phyloP scores from a whole-genome alignment of 2,888 invertebrate genomes.

The Mythimna loreyi region DNA sequence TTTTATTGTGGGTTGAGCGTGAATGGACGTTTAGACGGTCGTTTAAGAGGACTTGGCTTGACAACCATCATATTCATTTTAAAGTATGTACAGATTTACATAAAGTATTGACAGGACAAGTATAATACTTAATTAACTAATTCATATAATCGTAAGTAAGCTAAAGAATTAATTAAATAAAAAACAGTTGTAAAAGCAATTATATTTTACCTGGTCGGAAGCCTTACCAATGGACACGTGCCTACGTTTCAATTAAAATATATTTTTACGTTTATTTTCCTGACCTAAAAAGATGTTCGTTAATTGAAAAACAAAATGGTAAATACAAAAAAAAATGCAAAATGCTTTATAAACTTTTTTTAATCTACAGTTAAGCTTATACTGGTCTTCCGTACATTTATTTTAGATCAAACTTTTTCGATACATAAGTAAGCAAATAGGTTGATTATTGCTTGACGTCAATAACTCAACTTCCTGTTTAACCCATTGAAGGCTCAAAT shows the following conservation, averaged over 20 bases:
- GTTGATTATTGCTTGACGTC: constrained; percentile 29
- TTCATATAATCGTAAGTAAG: background rate
- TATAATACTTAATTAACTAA: background rate
- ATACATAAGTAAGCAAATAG: background rate
- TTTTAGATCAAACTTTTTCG: background rate
- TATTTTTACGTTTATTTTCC: constrained; percentile 21
- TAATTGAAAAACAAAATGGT: constrained; percentile 15
- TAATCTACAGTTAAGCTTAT: background rate
- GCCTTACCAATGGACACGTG: background rate
- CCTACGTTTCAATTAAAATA: constrained; percentile 24
- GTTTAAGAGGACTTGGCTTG: constrained; percentile 5
- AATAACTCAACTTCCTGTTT: constrained; percentile 43
- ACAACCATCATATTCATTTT: background rate
- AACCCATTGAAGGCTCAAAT: too few species aligned
- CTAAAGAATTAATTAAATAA: background rate
- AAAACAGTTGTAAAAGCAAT: constrained; percentile 11
- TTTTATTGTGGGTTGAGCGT: constrained; percentile 22
- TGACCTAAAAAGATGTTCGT: constrained; percentile 11
- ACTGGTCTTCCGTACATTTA: background rate
- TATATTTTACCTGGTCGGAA: constrained; percentile 17
- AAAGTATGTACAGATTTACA: background rate
- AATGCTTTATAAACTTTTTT: background rate
- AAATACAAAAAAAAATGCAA: background rate
- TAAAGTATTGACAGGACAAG: background rate
- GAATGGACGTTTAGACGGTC: constrained; percentile 11